Percentiles rank a stretch among this genome's conserved stretches.
Conservation (phyloP, 2,113 vertebrate species). For the Circaetus cinerascens region DNA sequence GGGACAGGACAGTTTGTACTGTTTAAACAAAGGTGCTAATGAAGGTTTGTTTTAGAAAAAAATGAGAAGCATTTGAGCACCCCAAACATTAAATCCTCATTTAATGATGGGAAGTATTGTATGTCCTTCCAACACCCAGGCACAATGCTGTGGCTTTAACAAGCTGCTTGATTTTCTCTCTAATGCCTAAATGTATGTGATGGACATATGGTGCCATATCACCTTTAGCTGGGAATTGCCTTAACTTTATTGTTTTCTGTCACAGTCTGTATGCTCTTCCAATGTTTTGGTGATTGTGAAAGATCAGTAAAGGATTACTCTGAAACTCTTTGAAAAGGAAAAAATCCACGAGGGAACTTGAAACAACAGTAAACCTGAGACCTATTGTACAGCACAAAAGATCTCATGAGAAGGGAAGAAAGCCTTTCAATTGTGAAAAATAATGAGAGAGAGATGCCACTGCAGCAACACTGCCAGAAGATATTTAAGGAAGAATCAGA, state of each 20-base stretch:
- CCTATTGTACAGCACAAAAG: neutral
- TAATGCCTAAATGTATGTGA: neutral
- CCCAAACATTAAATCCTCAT: neutral
- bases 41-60: conserved; percentile 5
- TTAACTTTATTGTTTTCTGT: conserved; percentile 1
- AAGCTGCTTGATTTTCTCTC: neutral
- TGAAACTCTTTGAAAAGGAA: conserved; percentile 1
- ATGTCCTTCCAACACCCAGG: neutral
- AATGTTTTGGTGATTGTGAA: neutral
- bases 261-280: neutral
- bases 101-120: neutral
- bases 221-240: conserved; percentile 7
- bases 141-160: neutral
- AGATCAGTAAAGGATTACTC: neutral
- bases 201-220: neutral
- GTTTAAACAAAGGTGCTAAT: neutral
- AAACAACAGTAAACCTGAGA: conserved; percentile 11
- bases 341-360: neutral
- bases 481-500: neutral
- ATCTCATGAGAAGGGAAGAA: neutral
- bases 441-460: neutral
- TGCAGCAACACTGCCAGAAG: neutral
- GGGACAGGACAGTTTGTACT: neutral
- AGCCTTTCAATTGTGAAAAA: conserved; percentile 2
- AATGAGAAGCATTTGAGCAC: neutral